Evolutionary conservation across 2,797 vertebrate species (phyloP).

Genomic region (Gambelia wislizenii): DNA sequence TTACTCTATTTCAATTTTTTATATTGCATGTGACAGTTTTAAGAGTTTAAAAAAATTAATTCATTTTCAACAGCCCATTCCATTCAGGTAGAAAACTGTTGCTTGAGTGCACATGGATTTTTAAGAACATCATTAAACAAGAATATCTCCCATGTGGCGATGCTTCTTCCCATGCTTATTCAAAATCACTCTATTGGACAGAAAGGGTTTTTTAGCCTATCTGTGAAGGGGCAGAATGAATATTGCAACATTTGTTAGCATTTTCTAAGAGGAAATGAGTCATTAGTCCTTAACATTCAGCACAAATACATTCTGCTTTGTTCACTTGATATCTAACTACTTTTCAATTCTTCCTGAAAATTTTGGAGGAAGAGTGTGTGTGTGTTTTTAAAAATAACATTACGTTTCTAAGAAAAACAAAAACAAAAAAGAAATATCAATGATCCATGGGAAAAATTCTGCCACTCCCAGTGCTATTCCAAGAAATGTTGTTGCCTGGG

Average conservation of each 20-base stretch:
- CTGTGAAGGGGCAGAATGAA: constrained; percentile 20
- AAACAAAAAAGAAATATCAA: too few relatives aligned
- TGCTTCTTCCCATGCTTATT: background rate
- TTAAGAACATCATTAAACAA: background rate
- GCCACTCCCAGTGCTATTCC: background rate
- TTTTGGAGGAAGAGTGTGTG: too few relatives aligned
- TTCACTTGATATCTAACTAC: background rate
- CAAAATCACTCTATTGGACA: background rate
- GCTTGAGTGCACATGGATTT: background rate
- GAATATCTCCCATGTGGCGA: background rate
- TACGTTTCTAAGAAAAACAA: too few relatives aligned
- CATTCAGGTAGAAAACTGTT: background rate
- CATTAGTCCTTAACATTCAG: background rate
- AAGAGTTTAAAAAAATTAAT: background rate
- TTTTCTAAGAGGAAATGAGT: constrained; percentile 7
- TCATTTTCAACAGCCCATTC: background rate
- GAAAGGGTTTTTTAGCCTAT: background rate
- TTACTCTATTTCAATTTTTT: background rate
- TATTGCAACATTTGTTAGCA: background rate
- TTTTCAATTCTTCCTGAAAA: background rate
- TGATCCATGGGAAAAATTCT: too few relatives aligned
- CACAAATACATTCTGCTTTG: background rate
- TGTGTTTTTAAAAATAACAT: too few relatives aligned
- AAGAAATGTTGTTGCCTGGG: background rate
- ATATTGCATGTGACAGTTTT: too few relatives aligned